Percentiles rank a stretch among this genome's conserved stretches.
Conservation (phyloP, 1,140 invertebrate species). For the Euwallacea similis region DNA sequence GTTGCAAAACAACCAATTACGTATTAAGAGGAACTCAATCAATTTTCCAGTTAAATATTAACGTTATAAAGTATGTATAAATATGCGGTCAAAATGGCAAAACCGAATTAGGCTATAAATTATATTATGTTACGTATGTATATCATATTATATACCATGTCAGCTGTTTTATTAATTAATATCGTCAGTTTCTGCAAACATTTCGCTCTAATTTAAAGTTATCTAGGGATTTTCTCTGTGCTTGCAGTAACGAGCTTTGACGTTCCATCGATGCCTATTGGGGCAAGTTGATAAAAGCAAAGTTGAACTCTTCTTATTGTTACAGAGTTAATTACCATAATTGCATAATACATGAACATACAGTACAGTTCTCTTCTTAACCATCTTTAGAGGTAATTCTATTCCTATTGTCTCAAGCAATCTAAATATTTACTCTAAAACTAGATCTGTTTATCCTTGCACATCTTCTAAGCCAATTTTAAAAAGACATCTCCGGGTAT, state of each 20-base stretch:
- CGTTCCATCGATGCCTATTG: neutral
- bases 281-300: neutral
- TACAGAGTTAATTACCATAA: neutral
- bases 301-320: neutral
- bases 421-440: constrained; percentile 1
- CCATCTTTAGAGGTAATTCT: neutral
- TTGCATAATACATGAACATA: neutral
- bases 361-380: neutral
- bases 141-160: neutral
- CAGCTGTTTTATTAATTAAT: neutral
- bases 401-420: neutral
- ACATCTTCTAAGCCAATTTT: constrained; percentile 1
- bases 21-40: too few relatives aligned
- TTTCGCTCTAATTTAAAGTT: neutral
- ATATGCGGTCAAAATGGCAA: neutral
- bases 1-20: too few relatives aligned
- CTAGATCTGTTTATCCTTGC: neutral
- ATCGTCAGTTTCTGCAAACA: neutral
- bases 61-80: too few relatives aligned
- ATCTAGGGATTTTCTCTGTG: neutral
- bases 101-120: neutral
- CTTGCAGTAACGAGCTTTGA: neutral
- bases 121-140: neutral
- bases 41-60: neutral
- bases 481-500: neutral